Percentiles rank a stretch among this genome's conserved stretches.
phyloP scores from a whole-genome alignment of 2,113 vertebrate genomes.

The Limnothrissa miodon region DNA sequence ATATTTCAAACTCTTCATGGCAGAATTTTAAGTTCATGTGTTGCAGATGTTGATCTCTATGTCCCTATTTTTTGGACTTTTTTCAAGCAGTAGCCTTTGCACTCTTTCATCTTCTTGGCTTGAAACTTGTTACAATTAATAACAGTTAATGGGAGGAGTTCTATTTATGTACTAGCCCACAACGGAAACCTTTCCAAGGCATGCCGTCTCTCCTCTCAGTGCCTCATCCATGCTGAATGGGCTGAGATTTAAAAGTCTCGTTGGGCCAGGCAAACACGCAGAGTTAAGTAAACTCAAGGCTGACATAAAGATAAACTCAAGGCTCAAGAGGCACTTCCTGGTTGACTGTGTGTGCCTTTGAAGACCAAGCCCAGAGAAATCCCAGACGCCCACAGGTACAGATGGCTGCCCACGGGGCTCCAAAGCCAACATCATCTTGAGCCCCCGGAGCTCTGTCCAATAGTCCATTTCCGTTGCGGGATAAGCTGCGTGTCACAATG shows the following conservation, averaged over 20 bases:
- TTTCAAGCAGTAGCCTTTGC: background rate
- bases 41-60: background rate
- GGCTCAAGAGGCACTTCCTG: conserved; percentile 23
- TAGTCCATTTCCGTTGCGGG: background rate
- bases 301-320: conserved; percentile 30
- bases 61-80: no score
- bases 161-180: background rate
- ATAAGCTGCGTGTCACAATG: conserved; percentile 5
- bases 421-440: conserved; percentile 25
- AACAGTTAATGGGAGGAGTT: background rate
- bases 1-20: background rate
- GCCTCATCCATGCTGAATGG: background rate
- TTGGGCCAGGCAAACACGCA: background rate
- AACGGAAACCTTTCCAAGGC: background rate
- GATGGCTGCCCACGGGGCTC: conserved; percentile 19
- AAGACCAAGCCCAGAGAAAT: conserved; percentile 7
- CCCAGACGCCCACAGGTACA: conserved; percentile 9
- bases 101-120: background rate
- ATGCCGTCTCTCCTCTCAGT: background rate
- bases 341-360: conserved; percentile 15
- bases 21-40: background rate
- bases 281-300: conserved; percentile 13
- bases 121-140: background rate
- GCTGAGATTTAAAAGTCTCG: conserved; percentile 16
- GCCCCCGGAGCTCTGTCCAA: background rate